A percentile compares a stretch with the other conserved stretches of the same genome.
These are phyloP conservation scores for Mactromeris polynyma DNA, from an alignment of 2,888 invertebrate genomes.

Conservation along the genomic window DNA sequence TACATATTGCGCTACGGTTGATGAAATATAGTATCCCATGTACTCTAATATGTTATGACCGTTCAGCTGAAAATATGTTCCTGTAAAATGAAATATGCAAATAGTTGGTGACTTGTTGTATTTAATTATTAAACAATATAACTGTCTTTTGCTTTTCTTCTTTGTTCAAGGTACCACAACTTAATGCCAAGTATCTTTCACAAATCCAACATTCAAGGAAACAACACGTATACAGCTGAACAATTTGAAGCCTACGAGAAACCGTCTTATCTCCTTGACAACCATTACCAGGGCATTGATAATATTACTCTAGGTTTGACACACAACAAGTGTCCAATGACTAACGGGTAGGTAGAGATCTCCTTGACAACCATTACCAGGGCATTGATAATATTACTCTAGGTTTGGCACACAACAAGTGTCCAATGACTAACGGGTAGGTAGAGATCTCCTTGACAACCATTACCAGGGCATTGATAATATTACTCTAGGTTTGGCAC, in stretches of 20 bases:
- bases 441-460: constrained; percentile 29
- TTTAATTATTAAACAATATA: too few species aligned
- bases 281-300: background rate
- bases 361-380: constrained; percentile 46
- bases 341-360: background rate
- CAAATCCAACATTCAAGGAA: background rate
- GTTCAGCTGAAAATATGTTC: too few species aligned
- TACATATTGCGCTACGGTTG: too few species aligned
- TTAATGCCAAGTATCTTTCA: constrained; percentile 38
- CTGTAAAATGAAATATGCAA: too few species aligned
- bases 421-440: constrained; percentile 91
- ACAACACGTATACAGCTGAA: background rate
- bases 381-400: constrained; percentile 73
- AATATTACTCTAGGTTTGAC: background rate
- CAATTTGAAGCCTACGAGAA: constrained; percentile 5
- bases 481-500: constrained; percentile 81
- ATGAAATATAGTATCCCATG: too few species aligned
- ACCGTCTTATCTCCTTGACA: background rate
- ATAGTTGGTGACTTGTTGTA: too few species aligned
- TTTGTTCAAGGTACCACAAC: constrained; percentile 35
- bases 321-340: background rate
- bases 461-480: constrained; percentile 68
- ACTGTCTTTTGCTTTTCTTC: too few species aligned
- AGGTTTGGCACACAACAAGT: constrained; percentile 90
- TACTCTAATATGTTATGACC: too few species aligned